Base-by-base conservation (phyloP, 2,113 vertebrate species). In the Oceanodroma tethys region DNA sequence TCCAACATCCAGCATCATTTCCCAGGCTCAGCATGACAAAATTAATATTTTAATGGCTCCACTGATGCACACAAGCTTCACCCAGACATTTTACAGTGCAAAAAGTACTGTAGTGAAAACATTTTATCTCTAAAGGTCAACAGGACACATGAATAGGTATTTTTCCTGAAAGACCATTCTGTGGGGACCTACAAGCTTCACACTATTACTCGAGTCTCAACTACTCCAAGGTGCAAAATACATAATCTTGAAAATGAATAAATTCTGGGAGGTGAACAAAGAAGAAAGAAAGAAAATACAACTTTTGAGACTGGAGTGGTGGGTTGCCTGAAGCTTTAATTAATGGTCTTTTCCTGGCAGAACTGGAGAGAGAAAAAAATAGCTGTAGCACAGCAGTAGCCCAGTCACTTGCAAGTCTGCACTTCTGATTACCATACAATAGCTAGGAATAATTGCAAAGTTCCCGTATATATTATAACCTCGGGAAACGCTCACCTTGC, bases 401-500 rank as follows among this genome's bases (percentile, higher is more conserved):
- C 22, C 14, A 47, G 42, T 20, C 8, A 0, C 30, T 80, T 68
- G 47, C 48, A 75, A 65, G 45, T 10, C 55, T 87, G 78, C 55
- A 23, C 73, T 89, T 55, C 42, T 43, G 65, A 94, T 96, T 89
- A 47, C 50, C 80, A 40, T 16, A 50, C 72, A 86, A 84, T 17
- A 74, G 55, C 29, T 66, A 71, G 76, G 72, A 83, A 50, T 86
- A 94, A 95, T 74, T 86, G 82, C 86, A 48, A 56, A 70, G 63
- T 59, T 84, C 81, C 76, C 55, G 30, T 59, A 5, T 32, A 25
- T 19, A 86, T 60, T 89, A 81, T 40, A 87, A 93, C 93, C 73
- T 79, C 42, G 84, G 74, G 73, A 52, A 59, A 42, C 1, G 1
- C 72, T 89, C 52, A 23, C 48, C 66, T 93, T 60, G 78, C 76